Evolutionary conservation across 2,797 vertebrate species (phyloP), one percentile per base, ranked within the genome.

Genomic region (Crax fasciolata): DNA sequence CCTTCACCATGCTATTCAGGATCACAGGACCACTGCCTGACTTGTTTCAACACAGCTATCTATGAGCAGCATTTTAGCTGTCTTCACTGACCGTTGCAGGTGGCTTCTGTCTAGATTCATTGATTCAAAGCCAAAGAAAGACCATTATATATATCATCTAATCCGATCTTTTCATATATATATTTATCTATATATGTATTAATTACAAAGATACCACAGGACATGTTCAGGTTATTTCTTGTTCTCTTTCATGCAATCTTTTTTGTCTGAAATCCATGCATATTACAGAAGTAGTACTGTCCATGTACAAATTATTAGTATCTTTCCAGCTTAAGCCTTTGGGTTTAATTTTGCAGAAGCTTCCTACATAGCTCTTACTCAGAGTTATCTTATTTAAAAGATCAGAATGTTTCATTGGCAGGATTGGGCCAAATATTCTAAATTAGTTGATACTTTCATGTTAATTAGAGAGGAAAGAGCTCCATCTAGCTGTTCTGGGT

Each of bases 401-500:
- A 76, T 7, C 2, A 75, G 62, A 84, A 43, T 84, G 86, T 81
- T 88, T 88, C 51, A 76, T 48, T 90, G 41, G 28, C 24, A 84
- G 20, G 18, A 27, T 62, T 81, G 41, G 27, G 67, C 55, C 24
- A 54, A 86, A 81, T 30, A 49, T 70, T 88, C 76, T 44, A 57
- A 87, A 88, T 88, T 73, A 57, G 28, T 65, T 93, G 27, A 71
- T 20, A 49, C 32, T 70, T 91, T 86, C 30, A 23, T 38, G 24
- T 63, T 94, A 94, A 86, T 94, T 94, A 88, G 54, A 95, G 78
- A 93, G 83, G 73, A 91, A 95, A 96, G 71, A 91, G 94, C 95
- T 94, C 95, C 95, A 94, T 87, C 97, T 94, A 94, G 95, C 96
- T 96, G 94, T 94, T 84, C 68, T 74, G 89, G 76, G 44, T 75